A percentile compares a stretch with the other conserved stretches of the same genome.
Evolutionary conservation across 2,888 invertebrate genomes (phyloP).

Genomic region (Liposcelis brunnea): DNA sequence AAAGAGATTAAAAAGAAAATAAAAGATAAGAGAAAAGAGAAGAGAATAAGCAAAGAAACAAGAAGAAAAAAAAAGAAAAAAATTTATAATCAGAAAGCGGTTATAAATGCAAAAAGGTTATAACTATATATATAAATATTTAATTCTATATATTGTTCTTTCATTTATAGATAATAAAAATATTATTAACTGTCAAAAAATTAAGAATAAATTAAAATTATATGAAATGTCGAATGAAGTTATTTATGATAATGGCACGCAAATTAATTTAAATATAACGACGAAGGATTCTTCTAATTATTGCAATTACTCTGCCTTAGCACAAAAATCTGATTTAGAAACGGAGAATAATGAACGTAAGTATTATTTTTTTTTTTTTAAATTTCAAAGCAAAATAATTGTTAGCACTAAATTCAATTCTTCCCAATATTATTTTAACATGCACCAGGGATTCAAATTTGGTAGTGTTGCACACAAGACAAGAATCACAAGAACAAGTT

Average conservation of each 20-base stretch:
- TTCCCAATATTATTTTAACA: too few species aligned
- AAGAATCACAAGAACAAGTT: too few species aligned
- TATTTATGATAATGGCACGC: conserved; percentile 2
- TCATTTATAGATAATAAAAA: conserved; percentile 9
- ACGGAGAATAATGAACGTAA: conserved; percentile 2
- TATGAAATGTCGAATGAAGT: neutral
- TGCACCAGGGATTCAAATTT: too few species aligned
- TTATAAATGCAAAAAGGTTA: conserved; percentile 7
- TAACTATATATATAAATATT: conserved; percentile 8
- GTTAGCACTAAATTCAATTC: neutral
- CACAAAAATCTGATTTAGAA: conserved; percentile 5
- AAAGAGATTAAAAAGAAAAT: too few species aligned
- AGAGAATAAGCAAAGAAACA: neutral
- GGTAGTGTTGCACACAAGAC: too few species aligned
- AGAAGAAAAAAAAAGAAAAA: neutral
- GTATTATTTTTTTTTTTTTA: neutral
- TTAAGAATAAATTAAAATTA: conserved; percentile 6
- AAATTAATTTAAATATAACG: neutral
- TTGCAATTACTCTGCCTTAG: conserved; percentile 7
- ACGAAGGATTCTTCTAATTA: neutral
- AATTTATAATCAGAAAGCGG: conserved; percentile 2
- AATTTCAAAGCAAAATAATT: neutral
- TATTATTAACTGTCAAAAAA: conserved; percentile 8
- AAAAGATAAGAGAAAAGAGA: too few species aligned
- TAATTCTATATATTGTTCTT: conserved; percentile 9